Percentiles rank a stretch among this genome's conserved stretches.
These are phyloP conservation scores for Mylabris phalerata DNA, from an alignment of 1,140 invertebrate genomes.

Conservation along the genomic window DNA sequence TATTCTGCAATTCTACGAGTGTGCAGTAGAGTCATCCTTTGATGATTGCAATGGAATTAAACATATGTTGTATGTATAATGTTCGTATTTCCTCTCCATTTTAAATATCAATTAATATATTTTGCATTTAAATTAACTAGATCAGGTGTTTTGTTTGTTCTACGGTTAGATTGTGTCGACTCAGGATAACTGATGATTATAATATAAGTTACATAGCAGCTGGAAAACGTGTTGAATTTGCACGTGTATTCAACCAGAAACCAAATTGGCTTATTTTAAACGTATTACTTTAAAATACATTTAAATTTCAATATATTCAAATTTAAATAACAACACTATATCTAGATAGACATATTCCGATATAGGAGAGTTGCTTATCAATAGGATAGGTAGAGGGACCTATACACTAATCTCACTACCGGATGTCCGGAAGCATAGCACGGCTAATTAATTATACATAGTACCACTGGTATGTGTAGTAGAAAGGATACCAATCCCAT, in stretches of 20 bases:
- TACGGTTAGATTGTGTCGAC: background rate
- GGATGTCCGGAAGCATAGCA: constrained; percentile 24
- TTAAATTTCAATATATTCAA: background rate
- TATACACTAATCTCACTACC: constrained; percentile 17
- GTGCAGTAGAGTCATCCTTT: no score
- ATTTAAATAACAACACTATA: no score
- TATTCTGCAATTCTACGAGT: no score
- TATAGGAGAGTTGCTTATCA: background rate
- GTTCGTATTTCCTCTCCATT: no score
- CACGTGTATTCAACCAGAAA: background rate
- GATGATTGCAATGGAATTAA: no score
- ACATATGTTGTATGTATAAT: no score
- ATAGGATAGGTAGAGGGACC: constrained; percentile 7
- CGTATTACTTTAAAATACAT: background rate
- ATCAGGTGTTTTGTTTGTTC: no score
- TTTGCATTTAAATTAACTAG: no score
- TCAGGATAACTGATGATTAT: background rate
- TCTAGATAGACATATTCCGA: background rate
- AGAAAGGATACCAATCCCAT: constrained; percentile 21
- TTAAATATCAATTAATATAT: no score
- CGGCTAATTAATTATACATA: constrained; percentile 29
- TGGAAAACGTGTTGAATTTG: background rate
- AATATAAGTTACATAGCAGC: background rate
- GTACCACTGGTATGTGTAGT: constrained; percentile 20
- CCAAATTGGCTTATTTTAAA: background rate